phyloP scores from a whole-genome alignment of 64 coral and sea anemone species.

The Montipora sp. region DNA sequence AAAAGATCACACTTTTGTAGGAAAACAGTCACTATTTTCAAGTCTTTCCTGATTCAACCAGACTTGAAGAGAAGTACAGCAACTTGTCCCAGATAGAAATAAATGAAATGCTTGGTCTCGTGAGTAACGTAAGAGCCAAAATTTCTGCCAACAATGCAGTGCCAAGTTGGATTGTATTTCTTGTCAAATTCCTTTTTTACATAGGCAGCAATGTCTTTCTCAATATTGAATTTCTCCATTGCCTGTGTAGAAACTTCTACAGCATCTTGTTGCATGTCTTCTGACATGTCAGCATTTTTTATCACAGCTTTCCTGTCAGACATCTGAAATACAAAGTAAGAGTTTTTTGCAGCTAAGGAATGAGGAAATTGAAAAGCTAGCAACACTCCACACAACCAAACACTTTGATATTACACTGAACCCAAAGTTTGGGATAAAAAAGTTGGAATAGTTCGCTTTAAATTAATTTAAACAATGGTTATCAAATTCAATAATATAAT shows the following conservation, averaged over 20 bases:
- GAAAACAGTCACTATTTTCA: neutral
- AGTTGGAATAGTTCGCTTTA: too few relatives aligned
- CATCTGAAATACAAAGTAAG: constrained; percentile 73
- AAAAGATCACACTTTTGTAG: neutral
- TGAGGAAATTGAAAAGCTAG: neutral
- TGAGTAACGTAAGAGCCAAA: constrained; percentile 99
- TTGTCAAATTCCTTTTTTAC: constrained; percentile 99
- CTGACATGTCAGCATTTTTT: constrained; percentile 99
- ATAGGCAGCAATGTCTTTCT: constrained; percentile 98
- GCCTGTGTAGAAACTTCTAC: constrained; percentile 84
- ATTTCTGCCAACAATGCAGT: constrained; percentile 98
- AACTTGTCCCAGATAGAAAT: constrained; percentile 99
- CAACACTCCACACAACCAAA: too few relatives aligned
- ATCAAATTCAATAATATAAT: neutral
- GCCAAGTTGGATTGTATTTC: constrained; percentile 99
- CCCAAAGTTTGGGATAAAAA: too few relatives aligned
- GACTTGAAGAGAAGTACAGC: constrained; percentile 94
- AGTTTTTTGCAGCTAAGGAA: neutral
- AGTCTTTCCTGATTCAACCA: constrained; percentile 4
- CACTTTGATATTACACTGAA: too few relatives aligned
- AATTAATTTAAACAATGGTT: too few relatives aligned
- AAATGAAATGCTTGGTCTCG: constrained; percentile 99
- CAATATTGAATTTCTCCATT: constrained; percentile 98
- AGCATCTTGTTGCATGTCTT: constrained; percentile 98
- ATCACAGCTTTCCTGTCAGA: constrained; percentile 95